phyloP scores from a whole-genome alignment of 53 echinoderm and acorn worm species.

The Antedon mediterranea region DNA sequence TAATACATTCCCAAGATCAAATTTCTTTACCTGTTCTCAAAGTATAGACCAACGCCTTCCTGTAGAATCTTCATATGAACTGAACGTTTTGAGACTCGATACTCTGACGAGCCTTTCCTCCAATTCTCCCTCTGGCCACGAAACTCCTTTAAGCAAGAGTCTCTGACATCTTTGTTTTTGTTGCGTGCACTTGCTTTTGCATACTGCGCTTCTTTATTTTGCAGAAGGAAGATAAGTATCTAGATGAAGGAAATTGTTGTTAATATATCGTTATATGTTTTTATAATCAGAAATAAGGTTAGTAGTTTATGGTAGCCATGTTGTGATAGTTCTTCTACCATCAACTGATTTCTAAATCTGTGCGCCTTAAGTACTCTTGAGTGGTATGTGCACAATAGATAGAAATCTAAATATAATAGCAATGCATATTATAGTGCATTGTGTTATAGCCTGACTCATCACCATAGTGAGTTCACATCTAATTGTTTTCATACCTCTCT shows the following conservation, averaged over 20 bases:
- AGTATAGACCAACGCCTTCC: conserved; percentile 75
- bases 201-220: conserved; percentile 74
- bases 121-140: conserved; percentile 58
- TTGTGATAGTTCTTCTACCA: too few species aligned
- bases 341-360: too few species aligned
- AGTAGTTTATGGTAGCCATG: too few species aligned
- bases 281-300: too few species aligned
- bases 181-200: conserved; percentile 53
- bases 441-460: not conserved
- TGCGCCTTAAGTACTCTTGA: too few species aligned
- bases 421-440: too few species aligned
- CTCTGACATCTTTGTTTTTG: conserved; percentile 36
- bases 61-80: conserved; percentile 68
- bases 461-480: too few species aligned
- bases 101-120: conserved; percentile 54
- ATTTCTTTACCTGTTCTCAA: conserved; percentile 46
- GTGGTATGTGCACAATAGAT: too few species aligned
- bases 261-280: too few species aligned
- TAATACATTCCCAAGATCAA: not conserved
- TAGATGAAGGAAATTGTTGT: conserved; percentile 1
- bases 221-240: conserved; percentile 74
- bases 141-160: conserved; percentile 52
- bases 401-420: too few species aligned
- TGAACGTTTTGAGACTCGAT: conserved; percentile 41
- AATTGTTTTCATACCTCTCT: conserved; percentile 55